Conservation (phyloP, 1,140 invertebrate genomes). For the Diprion similis region DNA sequence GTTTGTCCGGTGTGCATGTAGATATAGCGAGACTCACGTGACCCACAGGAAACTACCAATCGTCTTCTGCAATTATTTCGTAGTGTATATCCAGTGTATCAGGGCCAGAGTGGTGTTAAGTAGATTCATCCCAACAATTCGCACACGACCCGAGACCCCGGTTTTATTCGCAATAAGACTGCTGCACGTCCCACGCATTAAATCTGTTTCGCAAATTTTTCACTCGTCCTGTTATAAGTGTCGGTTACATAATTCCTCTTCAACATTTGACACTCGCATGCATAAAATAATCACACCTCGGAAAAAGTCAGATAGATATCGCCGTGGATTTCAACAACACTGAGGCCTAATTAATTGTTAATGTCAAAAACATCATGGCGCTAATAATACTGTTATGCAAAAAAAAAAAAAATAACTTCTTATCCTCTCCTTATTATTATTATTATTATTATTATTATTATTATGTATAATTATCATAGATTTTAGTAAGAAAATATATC, state of each 20-base stretch:
- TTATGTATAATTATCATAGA: too few species aligned
- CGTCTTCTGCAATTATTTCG: slow-evolving; percentile 59
- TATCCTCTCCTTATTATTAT: too few species aligned
- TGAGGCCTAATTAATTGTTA: too few species aligned
- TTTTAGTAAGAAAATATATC: too few species aligned
- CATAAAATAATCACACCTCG: too few species aligned
- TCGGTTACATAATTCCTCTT: neutral
- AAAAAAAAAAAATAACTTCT: too few species aligned
- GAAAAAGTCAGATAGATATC: too few species aligned
- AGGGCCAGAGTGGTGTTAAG: slow-evolving; percentile 55
- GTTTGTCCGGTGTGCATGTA: too few species aligned
- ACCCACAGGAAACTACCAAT: slow-evolving; percentile 61
- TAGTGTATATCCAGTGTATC: slow-evolving; percentile 43
- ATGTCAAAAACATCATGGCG: too few species aligned
- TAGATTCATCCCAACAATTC: slow-evolving; percentile 43
- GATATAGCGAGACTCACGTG: slow-evolving; percentile 52
- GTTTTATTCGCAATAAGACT: slow-evolving; percentile 43
- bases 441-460: too few species aligned
- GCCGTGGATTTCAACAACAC: too few species aligned
- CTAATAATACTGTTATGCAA: too few species aligned
- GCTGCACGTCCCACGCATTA: slow-evolving; percentile 54
- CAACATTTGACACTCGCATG: neutral
- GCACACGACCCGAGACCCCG: slow-evolving; percentile 22
- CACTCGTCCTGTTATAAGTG: neutral
- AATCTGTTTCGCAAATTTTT: slow-evolving; percentile 59